Percentiles rank a stretch among this genome's conserved stretches.
Conservation (phyloP, 2,113 vertebrate genomes). For the Psettodes erumei region DNA sequence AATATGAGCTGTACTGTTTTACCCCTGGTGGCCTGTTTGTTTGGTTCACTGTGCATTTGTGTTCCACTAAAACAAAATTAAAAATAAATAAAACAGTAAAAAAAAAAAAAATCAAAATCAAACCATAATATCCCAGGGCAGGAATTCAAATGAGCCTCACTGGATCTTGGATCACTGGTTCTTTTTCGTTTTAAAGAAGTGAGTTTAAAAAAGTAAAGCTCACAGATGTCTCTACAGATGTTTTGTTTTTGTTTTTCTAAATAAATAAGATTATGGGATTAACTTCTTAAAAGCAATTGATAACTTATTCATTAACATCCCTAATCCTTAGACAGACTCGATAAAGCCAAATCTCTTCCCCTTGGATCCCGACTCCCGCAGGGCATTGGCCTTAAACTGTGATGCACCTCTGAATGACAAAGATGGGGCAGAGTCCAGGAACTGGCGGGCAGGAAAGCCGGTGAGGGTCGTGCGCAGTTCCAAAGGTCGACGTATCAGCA, state of each 20-base stretch:
- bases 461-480: conserved; percentile 98
- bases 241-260: not conserved
- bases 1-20: too few species aligned
- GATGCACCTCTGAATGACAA: conserved; percentile 98
- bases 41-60: too few species aligned
- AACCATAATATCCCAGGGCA: not conserved
- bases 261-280: not conserved
- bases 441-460: conserved; percentile 98
- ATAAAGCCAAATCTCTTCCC: not conserved
- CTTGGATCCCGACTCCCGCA: conserved; percentile 63
- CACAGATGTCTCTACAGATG: not conserved
- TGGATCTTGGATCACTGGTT: not conserved
- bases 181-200: not conserved
- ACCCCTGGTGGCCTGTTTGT: too few species aligned
- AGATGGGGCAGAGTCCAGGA: conserved; percentile 96
- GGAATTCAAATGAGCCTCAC: not conserved
- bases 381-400: conserved; percentile 98
- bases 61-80: too few species aligned
- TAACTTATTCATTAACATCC: conserved; percentile 3
- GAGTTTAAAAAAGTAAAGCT: not conserved
- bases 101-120: too few species aligned
- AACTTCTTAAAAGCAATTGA: not conserved
- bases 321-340: not conserved
- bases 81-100: too few species aligned
- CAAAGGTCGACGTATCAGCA: conserved; percentile 97